These are phyloP conservation scores for Phocoena sinus DNA, from an alignment of 2,113 vertebrate genomes.

Conservation along the genomic window DNA sequence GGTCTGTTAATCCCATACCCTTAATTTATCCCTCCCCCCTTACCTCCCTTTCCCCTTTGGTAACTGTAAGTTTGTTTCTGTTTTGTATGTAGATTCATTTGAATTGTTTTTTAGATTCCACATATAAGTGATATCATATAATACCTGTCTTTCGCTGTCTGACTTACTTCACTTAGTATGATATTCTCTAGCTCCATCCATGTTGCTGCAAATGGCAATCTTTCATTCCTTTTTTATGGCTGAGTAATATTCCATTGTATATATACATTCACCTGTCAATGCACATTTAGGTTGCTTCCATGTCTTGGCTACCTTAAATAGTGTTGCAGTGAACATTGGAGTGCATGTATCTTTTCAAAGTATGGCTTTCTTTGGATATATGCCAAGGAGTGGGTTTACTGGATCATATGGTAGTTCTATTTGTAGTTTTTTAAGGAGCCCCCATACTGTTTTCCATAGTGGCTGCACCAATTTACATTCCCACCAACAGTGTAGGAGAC, in stretches of 20 bases:
- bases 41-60: background rate
- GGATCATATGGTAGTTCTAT: background rate
- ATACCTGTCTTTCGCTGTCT: background rate
- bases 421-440: background rate
- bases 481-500: background rate
- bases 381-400: background rate
- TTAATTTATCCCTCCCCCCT: background rate
- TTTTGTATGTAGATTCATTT: background rate
- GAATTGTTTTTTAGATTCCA: background rate
- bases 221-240: background rate
- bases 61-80: background rate
- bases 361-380: too few relatives aligned
- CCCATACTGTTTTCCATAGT: background rate
- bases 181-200: background rate
- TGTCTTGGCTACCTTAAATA: background rate
- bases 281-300: background rate
- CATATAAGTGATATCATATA: background rate
- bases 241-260: background rate
- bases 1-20: background rate
- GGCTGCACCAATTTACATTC: background rate
- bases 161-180: background rate
- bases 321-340: background rate
- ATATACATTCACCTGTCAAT: too few relatives aligned
- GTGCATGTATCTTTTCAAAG: background rate
- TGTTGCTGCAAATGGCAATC: background rate